These are phyloP conservation scores for Calephelis perditalis DNA, from an alignment of 2,888 invertebrate species.

Conservation along the genomic window DNA sequence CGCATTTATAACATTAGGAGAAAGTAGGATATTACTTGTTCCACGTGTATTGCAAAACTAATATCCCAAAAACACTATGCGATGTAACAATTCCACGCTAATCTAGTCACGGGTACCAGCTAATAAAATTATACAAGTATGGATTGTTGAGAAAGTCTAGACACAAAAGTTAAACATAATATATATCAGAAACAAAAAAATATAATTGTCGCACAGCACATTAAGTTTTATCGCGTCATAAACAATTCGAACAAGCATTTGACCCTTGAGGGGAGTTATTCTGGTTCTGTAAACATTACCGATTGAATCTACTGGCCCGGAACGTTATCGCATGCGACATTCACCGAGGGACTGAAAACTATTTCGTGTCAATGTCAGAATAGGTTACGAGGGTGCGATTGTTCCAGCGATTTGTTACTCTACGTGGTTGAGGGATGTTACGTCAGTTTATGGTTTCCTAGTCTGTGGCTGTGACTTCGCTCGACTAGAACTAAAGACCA, in stretches of 20 bases:
- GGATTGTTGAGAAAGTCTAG: too few relatives aligned
- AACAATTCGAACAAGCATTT: slow-evolving; percentile 4
- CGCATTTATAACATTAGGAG: too few relatives aligned
- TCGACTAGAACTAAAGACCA: too few relatives aligned
- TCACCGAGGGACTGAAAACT: slow-evolving; percentile 8
- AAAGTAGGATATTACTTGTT: too few relatives aligned
- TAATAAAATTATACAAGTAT: too few relatives aligned
- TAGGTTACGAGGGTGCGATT: slow-evolving; percentile 11
- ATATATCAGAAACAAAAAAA: too few relatives aligned
- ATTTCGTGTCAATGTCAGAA: slow-evolving; percentile 11
- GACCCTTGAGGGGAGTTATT: slow-evolving; percentile 15
- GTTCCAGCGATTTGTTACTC: slow-evolving; percentile 6
- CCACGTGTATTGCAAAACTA: too few relatives aligned
- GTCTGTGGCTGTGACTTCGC: too few relatives aligned
- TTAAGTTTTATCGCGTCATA: slow-evolving; percentile 5
- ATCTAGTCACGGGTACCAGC: too few relatives aligned
- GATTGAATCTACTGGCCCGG: slow-evolving; percentile 12
- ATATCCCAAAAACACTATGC: too few relatives aligned
- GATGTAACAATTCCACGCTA: too few relatives aligned
- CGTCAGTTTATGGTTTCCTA: neutral
- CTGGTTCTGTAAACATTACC: slow-evolving; percentile 1
- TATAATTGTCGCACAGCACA: neutral
- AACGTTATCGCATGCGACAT: slow-evolving; percentile 11
- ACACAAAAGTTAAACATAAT: too few relatives aligned
- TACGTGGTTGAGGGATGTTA: neutral